These are phyloP conservation scores for Lipophrys pholis DNA, from an alignment of 2,113 vertebrate species.

Conservation along the genomic window DNA sequence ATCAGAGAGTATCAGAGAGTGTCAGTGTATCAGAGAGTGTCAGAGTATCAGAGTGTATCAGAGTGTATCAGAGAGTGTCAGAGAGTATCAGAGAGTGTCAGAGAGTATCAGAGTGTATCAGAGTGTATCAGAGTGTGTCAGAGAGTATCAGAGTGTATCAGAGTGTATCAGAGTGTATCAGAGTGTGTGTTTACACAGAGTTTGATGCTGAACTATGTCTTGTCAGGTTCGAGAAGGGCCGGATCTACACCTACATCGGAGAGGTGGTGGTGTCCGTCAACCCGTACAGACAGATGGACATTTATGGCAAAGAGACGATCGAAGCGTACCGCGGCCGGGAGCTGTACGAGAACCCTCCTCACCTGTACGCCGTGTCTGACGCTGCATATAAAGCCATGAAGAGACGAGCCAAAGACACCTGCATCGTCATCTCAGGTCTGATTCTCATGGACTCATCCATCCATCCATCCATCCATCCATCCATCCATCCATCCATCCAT, in stretches of 20 bases:
- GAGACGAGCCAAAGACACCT: conserved; percentile 91
- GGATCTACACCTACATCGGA: conserved; percentile 95
- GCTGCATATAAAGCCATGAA: conserved; percentile 97
- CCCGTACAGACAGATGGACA: conserved; percentile 87
- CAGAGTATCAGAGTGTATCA: background rate
- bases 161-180: background rate
- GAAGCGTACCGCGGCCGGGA: conserved; percentile 89
- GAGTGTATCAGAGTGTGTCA: no score
- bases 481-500: no score
- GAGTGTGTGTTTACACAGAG: background rate
- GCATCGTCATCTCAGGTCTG: conserved; percentile 94
- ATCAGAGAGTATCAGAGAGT: no score
- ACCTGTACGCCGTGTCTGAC: conserved; percentile 91
- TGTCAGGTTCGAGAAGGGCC: conserved; percentile 88
- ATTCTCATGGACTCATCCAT: background rate
- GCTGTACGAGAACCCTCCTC: conserved; percentile 92
- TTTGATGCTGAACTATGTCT: no score
- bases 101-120: no score
- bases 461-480: no score
- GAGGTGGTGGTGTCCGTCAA: conserved; percentile 95
- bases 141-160: background rate
- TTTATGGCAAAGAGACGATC: conserved; percentile 86
- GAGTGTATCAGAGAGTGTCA: no score
- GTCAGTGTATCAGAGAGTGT: no score
- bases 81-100: background rate